These are phyloP conservation scores for Patiria pectinifera DNA, from an alignment of 53 echinoderm and acorn worm species.

Conservation along the genomic window DNA sequence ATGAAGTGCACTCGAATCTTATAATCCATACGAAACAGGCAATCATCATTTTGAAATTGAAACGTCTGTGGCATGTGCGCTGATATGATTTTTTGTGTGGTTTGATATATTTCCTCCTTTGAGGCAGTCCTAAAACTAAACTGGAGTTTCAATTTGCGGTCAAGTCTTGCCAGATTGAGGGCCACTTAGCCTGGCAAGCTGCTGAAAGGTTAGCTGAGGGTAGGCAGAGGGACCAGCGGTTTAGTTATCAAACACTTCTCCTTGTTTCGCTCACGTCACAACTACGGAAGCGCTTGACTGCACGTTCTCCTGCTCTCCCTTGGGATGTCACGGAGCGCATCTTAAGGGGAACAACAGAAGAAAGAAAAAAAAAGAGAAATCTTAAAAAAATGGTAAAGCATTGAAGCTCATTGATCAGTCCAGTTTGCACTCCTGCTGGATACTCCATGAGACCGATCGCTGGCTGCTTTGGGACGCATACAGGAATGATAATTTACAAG, in stretches of 20 bases:
- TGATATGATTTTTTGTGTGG: too few species aligned
- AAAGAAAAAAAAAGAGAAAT: neutral
- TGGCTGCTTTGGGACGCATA: neutral
- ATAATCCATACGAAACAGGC: too few species aligned
- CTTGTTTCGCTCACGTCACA: conserved; percentile 15
- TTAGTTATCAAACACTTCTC: neutral
- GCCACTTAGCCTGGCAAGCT: too few species aligned
- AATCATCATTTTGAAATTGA: too few species aligned
- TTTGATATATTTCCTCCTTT: too few species aligned
- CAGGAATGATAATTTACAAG: neutral
- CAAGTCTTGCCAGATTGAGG: too few species aligned
- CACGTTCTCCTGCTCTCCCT: neutral
- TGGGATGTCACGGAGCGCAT: neutral
- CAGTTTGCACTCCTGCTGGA: neutral
- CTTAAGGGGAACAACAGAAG: neutral
- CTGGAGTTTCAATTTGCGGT: too few species aligned
- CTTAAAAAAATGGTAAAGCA: neutral
- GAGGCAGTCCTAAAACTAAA: too few species aligned
- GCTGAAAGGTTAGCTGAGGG: too few species aligned
- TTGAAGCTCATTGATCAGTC: neutral
- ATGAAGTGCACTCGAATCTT: too few species aligned
- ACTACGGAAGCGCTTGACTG: conserved; percentile 8
- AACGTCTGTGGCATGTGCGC: too few species aligned
- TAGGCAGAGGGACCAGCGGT: neutral
- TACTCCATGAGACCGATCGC: neutral